phyloP scores from a whole-genome alignment of 1,140 invertebrate genomes.

The Gryon sp. region DNA sequence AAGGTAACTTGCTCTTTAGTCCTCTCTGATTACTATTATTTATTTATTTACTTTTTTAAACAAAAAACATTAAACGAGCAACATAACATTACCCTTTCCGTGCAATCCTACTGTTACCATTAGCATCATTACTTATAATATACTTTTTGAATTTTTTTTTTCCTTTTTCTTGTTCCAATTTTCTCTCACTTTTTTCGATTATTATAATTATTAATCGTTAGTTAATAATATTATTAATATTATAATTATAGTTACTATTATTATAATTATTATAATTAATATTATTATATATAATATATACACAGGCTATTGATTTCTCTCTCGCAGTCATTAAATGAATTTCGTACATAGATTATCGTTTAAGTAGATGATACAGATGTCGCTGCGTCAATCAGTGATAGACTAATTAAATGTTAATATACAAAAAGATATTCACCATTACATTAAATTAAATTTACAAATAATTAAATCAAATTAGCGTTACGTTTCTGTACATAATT shows the following conservation, averaged over 20 bases:
- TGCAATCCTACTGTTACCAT: slow-evolving; percentile 45
- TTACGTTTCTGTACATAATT: no score
- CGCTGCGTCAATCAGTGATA: slow-evolving; percentile 24
- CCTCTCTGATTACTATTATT: slow-evolving; percentile 21
- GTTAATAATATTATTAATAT: not conserved
- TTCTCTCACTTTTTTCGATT: slow-evolving; percentile 23
- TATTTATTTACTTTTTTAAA: slow-evolving; percentile 11
- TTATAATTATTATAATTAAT: slow-evolving; percentile 15
- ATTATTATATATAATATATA: slow-evolving; percentile 51
- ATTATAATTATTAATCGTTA: not conserved
- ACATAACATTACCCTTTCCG: slow-evolving; percentile 32
- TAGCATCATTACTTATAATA: slow-evolving; percentile 33
- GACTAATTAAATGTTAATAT: not conserved
- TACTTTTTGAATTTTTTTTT: slow-evolving; percentile 13
- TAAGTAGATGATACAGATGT: slow-evolving; percentile 41
- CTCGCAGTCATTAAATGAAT: slow-evolving; percentile 45
- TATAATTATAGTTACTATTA: slow-evolving; percentile 16
- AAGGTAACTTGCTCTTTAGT: no score
- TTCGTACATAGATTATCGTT: slow-evolving; percentile 39
- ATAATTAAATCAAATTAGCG: no score
- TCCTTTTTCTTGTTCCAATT: slow-evolving; percentile 36
- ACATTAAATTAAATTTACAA: no score
- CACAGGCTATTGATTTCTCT: slow-evolving; percentile 39
- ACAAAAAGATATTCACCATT: not conserved
- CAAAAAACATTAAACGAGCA: slow-evolving; percentile 34